A percentile compares a stretch with the other conserved stretches of the same genome.
Evolutionary conservation across 2,888 invertebrate genomes (phyloP).

Genomic region (Eremobia ochroleuca): DNA sequence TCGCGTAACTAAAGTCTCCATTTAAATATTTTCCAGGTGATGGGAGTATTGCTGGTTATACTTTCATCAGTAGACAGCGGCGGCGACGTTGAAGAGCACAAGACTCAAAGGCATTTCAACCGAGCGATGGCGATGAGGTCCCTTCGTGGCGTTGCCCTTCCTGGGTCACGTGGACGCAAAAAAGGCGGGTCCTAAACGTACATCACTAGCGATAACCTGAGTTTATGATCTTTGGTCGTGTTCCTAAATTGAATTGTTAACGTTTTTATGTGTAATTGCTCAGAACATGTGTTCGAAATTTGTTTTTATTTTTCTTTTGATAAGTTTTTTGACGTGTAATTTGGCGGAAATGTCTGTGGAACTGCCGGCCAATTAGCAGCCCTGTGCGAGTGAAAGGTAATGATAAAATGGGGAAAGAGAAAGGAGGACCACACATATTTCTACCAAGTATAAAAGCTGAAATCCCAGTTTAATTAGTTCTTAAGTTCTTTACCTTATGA

Average conservation of each 20-base stretch:
- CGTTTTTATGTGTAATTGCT: constrained; percentile 45
- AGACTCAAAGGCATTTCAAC: constrained; percentile 96
- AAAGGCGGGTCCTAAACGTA: constrained; percentile 84
- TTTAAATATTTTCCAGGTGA: constrained; percentile 89
- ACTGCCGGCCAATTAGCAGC: not conserved
- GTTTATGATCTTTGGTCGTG: constrained; percentile 70
- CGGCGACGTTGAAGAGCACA: constrained; percentile 90
- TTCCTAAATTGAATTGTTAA: constrained; percentile 66
- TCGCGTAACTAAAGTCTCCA: not conserved
- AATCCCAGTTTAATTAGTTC: constrained; percentile 62
- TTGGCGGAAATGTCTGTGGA: constrained; percentile 22
- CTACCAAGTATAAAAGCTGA: constrained; percentile 35
- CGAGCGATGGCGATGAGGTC: constrained; percentile 97
- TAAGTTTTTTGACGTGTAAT: constrained; percentile 22
- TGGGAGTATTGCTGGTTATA: constrained; percentile 96
- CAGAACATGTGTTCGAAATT: constrained; percentile 54
- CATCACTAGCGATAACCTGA: constrained; percentile 64
- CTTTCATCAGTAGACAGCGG: constrained; percentile 93
- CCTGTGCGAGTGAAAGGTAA: constrained; percentile 10
- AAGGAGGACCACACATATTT: constrained; percentile 30
- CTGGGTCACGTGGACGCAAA: constrained; percentile 83
- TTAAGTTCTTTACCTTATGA: constrained; percentile 58
- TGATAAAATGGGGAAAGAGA: not conserved
- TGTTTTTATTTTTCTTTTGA: constrained; percentile 38
- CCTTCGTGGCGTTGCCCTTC: constrained; percentile 91